Conservation (phyloP, 2,797 vertebrate species). For the Vireo griseus region DNA sequence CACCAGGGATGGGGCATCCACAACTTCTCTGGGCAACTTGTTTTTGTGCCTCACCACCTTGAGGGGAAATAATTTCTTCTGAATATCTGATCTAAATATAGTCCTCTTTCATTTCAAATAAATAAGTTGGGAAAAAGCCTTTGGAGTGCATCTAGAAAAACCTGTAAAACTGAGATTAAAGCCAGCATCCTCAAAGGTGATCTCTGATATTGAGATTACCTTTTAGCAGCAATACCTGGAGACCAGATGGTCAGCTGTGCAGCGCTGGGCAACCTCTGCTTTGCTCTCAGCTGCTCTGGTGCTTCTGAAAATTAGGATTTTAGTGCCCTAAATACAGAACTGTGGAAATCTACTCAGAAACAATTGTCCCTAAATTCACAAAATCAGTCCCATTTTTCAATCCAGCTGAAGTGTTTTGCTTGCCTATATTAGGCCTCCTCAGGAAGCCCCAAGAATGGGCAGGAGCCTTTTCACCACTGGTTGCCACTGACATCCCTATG, state of each 20-base stretch:
- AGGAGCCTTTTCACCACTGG: background rate
- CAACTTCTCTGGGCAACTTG: background rate
- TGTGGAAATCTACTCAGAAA: background rate
- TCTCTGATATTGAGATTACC: background rate
- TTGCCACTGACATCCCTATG: background rate
- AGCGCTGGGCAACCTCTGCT: background rate
- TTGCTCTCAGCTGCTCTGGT: rapidly evolving
- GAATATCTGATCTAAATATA: background rate
- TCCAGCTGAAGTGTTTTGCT: background rate
- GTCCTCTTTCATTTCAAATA: background rate
- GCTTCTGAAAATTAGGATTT: background rate
- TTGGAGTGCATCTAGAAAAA: background rate
- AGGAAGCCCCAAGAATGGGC: background rate
- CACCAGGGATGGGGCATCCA: background rate
- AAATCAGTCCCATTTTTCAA: background rate
- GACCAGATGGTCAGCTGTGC: background rate
- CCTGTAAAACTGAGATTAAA: background rate
- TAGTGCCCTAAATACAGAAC: background rate
- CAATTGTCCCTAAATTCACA: background rate
- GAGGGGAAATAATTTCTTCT: background rate
- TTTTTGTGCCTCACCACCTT: background rate
- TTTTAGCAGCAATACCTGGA: background rate
- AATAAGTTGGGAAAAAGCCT: background rate
- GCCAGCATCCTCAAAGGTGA: background rate
- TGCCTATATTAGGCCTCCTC: background rate